Evolutionary conservation across 2,888 invertebrate genomes (phyloP).

Genomic region (Helicoverpa assulta): DNA sequence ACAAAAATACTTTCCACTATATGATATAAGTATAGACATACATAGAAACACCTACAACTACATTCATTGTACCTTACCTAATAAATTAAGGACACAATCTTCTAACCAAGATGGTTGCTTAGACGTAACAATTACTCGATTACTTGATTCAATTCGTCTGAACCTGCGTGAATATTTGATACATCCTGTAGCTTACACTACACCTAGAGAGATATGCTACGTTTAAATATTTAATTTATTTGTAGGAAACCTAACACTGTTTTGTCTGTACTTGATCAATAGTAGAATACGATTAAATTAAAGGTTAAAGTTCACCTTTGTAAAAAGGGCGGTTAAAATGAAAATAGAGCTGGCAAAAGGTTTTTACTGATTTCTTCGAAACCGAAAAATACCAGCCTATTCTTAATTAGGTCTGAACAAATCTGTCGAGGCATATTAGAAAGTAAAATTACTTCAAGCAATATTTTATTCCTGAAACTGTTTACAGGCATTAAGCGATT

Average conservation of each 20-base stretch:
- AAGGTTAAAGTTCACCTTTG: too few species aligned
- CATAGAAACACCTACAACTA: too few species aligned
- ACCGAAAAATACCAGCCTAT: too few species aligned
- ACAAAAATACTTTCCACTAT: too few species aligned
- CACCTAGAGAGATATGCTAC: slow-evolving; percentile 1
- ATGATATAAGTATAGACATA: too few species aligned
- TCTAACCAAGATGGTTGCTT: slow-evolving; percentile 6
- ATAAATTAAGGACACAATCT: too few species aligned
- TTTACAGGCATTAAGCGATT: slow-evolving; percentile 73
- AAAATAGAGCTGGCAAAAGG: too few species aligned
- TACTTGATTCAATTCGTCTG: slow-evolving; percentile 42
- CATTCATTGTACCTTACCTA: too few species aligned
- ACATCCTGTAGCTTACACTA: neutral
- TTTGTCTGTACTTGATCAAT: neutral
- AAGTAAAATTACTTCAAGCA: neutral
- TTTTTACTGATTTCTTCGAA: too few species aligned
- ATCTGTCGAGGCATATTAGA: neutral
- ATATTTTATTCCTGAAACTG: neutral
- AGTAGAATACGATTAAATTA: neutral
- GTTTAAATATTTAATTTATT: slow-evolving; percentile 7
- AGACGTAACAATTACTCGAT: slow-evolving; percentile 34
- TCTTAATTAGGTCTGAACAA: neutral
- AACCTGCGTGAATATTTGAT: slow-evolving; percentile 37
- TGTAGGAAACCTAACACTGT: neutral
- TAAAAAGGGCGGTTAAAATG: too few species aligned